Evolutionary conservation across 2,888 invertebrate species (phyloP).

Genomic region (Acleris emargana): DNA sequence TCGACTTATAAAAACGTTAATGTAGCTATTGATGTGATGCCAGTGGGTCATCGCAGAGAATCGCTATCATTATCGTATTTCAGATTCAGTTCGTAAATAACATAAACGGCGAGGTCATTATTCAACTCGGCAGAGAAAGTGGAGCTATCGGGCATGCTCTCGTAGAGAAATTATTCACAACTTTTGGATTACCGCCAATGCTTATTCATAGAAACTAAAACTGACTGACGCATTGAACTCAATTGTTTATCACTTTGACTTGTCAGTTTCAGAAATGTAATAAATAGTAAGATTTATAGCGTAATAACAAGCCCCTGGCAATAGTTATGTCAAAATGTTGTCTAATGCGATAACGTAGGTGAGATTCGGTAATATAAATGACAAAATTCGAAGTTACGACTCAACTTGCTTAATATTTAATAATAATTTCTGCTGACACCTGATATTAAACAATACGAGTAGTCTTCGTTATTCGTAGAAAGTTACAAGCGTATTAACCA

Average conservation of each 20-base stretch:
- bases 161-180: conserved; percentile 35
- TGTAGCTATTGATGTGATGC: neutral
- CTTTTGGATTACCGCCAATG: conserved; percentile 35
- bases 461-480: too few species aligned
- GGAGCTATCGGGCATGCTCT: conserved; percentile 29
- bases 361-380: too few species aligned
- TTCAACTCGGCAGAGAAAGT: conserved; percentile 34
- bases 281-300: too few species aligned
- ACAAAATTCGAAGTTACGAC: too few species aligned
- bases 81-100: conserved; percentile 9
- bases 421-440: too few species aligned
- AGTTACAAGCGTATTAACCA: too few species aligned
- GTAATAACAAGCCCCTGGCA: too few species aligned
- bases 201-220: conserved; percentile 35
- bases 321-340: too few species aligned
- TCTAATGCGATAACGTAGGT: too few species aligned
- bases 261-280: conserved; percentile 1
- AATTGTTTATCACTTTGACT: conserved; percentile 26
- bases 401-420: too few species aligned
- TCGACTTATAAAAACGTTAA: neutral
- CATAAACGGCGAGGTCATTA: conserved; percentile 29
- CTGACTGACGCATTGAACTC: conserved; percentile 32
- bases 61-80: conserved; percentile 10
- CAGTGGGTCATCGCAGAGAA: too few species aligned
- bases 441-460: too few species aligned